A percentile compares a stretch with the other conserved stretches of the same genome.
Conservation (phyloP, 1,140 invertebrate genomes). For the Stenopsyche tienmushanensis region DNA sequence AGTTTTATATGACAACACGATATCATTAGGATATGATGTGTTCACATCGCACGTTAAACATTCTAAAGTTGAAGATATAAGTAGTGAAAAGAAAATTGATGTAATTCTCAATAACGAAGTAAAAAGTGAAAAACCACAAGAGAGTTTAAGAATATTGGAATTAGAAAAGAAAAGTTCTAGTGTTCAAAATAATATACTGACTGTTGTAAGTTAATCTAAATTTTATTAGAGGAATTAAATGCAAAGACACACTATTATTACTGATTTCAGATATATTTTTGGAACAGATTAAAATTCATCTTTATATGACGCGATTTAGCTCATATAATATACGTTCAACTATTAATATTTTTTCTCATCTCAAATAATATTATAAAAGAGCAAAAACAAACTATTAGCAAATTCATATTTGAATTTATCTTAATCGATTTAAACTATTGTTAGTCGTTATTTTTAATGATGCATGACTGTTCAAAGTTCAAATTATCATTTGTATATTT, state of each 20-base stretch:
- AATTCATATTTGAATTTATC: no score
- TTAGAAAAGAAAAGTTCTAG: slow-evolving; percentile 5
- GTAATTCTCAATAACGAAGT: no score
- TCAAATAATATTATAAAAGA: not conserved
- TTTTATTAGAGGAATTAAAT: slow-evolving; percentile 5
- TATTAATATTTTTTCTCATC: no score
- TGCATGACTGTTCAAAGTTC: no score
- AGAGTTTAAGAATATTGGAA: slow-evolving; percentile 9
- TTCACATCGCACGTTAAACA: slow-evolving; percentile 93
- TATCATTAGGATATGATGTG: slow-evolving; percentile 87
- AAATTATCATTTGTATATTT: no score
- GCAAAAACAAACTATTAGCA: no score
- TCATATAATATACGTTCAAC: no score
- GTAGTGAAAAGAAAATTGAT: not conserved
- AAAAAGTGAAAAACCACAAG: slow-evolving; percentile 19
- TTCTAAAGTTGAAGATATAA: slow-evolving; percentile 42
- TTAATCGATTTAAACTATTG: no score
- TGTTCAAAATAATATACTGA: slow-evolving; percentile 9
- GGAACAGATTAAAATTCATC: not conserved
- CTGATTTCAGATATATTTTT: no score
- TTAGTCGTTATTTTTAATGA: no score
- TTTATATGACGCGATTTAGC: not conserved
- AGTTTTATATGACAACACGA: slow-evolving; percentile 87
- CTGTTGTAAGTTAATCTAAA: slow-evolving; percentile 11
- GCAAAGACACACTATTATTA: not conserved